Evolutionary conservation across 2,888 invertebrate species (phyloP).

Genomic region (Scaptomyza cyrtandrae): DNA sequence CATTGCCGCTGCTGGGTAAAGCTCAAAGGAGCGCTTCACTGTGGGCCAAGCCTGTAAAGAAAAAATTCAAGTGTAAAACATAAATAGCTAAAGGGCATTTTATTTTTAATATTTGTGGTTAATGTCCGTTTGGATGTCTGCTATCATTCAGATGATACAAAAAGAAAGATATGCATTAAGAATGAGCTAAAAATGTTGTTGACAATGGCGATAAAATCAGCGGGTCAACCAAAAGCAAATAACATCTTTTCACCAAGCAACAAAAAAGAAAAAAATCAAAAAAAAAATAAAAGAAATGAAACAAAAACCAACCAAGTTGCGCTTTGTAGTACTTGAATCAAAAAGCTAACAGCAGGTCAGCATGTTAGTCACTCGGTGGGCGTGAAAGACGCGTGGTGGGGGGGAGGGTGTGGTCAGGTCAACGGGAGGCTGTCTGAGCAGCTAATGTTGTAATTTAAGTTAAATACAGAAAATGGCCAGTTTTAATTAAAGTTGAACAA

Average conservation of each 20-base stretch:
- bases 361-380: slow-evolving; percentile 18
- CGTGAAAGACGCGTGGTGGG: too few species aligned
- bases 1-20: slow-evolving; percentile 72
- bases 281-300: slow-evolving; percentile 1
- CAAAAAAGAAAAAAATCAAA: slow-evolving; percentile 2
- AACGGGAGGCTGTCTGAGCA: slow-evolving; percentile 12
- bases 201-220: slow-evolving; percentile 68
- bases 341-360: slow-evolving; percentile 41
- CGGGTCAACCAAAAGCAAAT: slow-evolving; percentile 55
- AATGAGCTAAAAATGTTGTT: slow-evolving; percentile 36
- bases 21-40: slow-evolving; percentile 82
- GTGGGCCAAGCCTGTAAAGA: slow-evolving; percentile 83
- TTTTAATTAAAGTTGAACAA: slow-evolving; percentile 64
- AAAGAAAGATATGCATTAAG: slow-evolving; percentile 28
- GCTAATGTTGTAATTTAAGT: slow-evolving; percentile 31
- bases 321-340: slow-evolving; percentile 36
- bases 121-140: slow-evolving; percentile 13
- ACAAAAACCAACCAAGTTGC: slow-evolving; percentile 25
- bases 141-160: slow-evolving; percentile 19
- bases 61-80: slow-evolving; percentile 25
- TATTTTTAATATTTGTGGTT: background rate
- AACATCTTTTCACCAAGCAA: slow-evolving; percentile 41
- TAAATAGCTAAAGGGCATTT: slow-evolving; percentile 20
- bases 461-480: slow-evolving; percentile 44
- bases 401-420: background rate